Percentiles rank a stretch among this genome's conserved stretches.
phyloP scores from a whole-genome alignment of 1,140 invertebrate species.

The Metopolophium dirhodum region DNA sequence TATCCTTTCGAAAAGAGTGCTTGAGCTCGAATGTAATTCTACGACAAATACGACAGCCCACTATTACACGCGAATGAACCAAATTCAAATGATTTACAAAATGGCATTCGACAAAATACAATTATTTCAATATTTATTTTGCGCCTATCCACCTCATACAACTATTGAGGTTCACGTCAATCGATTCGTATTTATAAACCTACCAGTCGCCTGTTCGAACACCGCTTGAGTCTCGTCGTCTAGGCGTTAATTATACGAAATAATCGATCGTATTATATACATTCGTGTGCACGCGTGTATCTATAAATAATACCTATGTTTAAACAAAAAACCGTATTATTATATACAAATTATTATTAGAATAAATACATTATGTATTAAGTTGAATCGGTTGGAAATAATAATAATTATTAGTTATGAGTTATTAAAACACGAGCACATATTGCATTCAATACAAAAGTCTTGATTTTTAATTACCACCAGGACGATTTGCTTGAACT shows the following conservation, averaged over 20 bases:
- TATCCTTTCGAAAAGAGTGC: conserved; percentile 44
- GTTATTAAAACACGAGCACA: neutral
- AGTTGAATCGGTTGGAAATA: too few relatives aligned
- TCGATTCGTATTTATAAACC: neutral
- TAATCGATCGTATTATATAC: neutral
- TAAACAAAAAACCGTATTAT: neutral
- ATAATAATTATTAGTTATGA: neutral
- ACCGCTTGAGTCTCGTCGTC: neutral
- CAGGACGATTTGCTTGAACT: neutral
- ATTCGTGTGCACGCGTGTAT: neutral
- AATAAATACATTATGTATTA: too few relatives aligned
- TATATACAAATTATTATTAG: neutral
- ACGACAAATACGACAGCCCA: neutral
- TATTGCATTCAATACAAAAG: neutral
- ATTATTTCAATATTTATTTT: too few relatives aligned
- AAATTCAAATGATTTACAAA: too few relatives aligned
- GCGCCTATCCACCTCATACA: too few relatives aligned
- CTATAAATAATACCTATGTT: neutral
- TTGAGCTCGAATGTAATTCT: neutral
- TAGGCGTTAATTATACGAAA: neutral
- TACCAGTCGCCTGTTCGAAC: neutral
- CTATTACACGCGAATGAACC: too few relatives aligned
- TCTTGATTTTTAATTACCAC: neutral
- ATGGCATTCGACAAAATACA: too few relatives aligned
- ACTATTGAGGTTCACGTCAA: neutral